A percentile compares a stretch with the other conserved stretches of the same genome.
These are phyloP conservation scores for Heterodera filipjevi DNA, from an alignment of 2,888 invertebrate genomes.

Conservation along the genomic window DNA sequence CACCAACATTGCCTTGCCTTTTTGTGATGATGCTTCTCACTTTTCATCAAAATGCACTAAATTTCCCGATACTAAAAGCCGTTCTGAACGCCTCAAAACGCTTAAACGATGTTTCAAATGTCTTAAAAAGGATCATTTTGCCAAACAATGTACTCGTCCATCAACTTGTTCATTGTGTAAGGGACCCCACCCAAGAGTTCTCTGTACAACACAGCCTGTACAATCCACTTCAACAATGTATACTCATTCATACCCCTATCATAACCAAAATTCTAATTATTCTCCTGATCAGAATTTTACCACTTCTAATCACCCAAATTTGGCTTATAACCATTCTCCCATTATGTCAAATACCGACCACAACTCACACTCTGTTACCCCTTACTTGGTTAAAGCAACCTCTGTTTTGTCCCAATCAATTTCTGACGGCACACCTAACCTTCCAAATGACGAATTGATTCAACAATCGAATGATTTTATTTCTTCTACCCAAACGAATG, in stretches of 20 bases:
- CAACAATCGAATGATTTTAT: neutral
- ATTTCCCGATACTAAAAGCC: neutral
- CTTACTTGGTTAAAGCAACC: neutral
- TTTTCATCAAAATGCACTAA: neutral
- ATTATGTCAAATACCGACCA: no score
- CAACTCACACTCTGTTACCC: no score
- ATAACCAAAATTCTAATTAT: no score
- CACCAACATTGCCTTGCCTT: neutral
- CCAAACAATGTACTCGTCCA: neutral
- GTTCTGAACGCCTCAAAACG: neutral
- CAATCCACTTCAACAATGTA: no score
- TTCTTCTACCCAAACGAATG: neutral
- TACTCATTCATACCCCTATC: no score
- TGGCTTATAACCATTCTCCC: no score
- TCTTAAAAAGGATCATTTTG: neutral
- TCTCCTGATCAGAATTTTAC: neutral
- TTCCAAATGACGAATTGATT: constrained; percentile 38
- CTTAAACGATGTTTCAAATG: neutral
- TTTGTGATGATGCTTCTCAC: neutral
- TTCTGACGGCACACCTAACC: neutral
- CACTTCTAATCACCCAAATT: neutral
- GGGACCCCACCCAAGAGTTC: neutral
- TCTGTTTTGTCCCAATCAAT: no score
- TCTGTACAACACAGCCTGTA: neutral
- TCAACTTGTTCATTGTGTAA: neutral